phyloP scores from a whole-genome alignment of 2,888 invertebrate genomes.

The Meliscaeva auricollis region DNA sequence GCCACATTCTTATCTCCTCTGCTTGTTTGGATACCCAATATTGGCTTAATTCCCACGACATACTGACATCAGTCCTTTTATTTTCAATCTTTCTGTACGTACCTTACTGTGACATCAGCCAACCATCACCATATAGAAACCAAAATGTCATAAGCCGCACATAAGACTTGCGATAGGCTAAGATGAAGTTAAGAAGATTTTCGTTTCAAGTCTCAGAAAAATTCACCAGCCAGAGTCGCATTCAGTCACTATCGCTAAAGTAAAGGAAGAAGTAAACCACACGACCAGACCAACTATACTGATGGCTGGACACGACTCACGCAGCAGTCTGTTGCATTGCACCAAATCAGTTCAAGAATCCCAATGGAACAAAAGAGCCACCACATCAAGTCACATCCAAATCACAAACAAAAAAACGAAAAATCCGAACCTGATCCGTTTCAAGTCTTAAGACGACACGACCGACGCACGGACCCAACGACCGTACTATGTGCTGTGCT shows the following conservation, averaged over 20 bases:
- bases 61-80: slow-evolving; percentile 68
- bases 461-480: background rate
- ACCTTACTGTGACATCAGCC: slow-evolving; percentile 53
- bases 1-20: slow-evolving; percentile 59
- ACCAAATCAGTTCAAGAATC: slow-evolving; percentile 57
- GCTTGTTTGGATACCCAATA: slow-evolving; percentile 65
- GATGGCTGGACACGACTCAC: slow-evolving; percentile 62
- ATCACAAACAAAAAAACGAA: slow-evolving; percentile 19
- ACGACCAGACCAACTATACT: slow-evolving; percentile 22
- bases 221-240: background rate
- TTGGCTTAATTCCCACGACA: slow-evolving; percentile 75
- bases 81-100: slow-evolving; percentile 38
- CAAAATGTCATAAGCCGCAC: slow-evolving; percentile 64
- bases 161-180: slow-evolving; percentile 67
- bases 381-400: slow-evolving; percentile 61
- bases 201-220: slow-evolving; percentile 59
- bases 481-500: background rate
- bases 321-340: slow-evolving; percentile 57
- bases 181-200: slow-evolving; percentile 75
- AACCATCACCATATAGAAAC: slow-evolving; percentile 45
- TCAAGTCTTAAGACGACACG: slow-evolving; percentile 10
- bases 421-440: slow-evolving; percentile 61
- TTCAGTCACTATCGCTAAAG: slow-evolving; percentile 15
- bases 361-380: slow-evolving; percentile 27
- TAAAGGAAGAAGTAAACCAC: slow-evolving; percentile 62